Base-by-base conservation (phyloP, 2,888 invertebrate genomes). In the Acanthopleura granulata region DNA sequence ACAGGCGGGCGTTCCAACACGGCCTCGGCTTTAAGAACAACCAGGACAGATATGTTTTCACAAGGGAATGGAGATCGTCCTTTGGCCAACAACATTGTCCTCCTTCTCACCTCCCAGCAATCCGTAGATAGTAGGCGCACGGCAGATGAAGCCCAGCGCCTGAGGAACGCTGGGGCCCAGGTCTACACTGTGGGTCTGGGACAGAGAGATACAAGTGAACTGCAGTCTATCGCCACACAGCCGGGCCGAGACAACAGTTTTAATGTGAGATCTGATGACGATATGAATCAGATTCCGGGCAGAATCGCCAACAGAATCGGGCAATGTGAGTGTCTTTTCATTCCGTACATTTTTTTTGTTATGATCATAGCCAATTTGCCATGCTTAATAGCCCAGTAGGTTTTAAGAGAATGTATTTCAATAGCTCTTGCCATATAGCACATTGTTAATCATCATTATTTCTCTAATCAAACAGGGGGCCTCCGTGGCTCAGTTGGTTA, bases 41-140 rank as follows among this genome's bases (percentile, higher is more conserved):
- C 49, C 15, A 75, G 85, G 9, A 80, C 74, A 4, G 73, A 75
- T 25, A 85, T 85, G 81, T 87, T 86, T 75, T 79, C 78, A 12
- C 74, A 76, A 1, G 50, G 72, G 15, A 78, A 79, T 30, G 88
- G 88, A 9, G 88, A 88, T 78, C 62, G 86, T 11, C 78, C 79
- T 12, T 80, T 76, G 71, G 84, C 85, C 29, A 81, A 81, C 40
- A 87, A 87, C 75, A 81, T 83, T 69, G 80, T 84, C 50, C 76
- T 88, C 40, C 69, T 86, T 27, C 74, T 88, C 62, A 87, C 87
- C 14, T 86, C 85, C 25, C 79, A 79, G 12, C 49, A 71, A 14
- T 71, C 71, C 22, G 18, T 71, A 25, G 40, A 49, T 49, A n/a
- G 49, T 3, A 15, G 49, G 22, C 3, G 30, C 18, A 71, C 71